Base-by-base conservation (phyloP, 2,888 invertebrate species). In the Mesochorus sp. region DNA sequence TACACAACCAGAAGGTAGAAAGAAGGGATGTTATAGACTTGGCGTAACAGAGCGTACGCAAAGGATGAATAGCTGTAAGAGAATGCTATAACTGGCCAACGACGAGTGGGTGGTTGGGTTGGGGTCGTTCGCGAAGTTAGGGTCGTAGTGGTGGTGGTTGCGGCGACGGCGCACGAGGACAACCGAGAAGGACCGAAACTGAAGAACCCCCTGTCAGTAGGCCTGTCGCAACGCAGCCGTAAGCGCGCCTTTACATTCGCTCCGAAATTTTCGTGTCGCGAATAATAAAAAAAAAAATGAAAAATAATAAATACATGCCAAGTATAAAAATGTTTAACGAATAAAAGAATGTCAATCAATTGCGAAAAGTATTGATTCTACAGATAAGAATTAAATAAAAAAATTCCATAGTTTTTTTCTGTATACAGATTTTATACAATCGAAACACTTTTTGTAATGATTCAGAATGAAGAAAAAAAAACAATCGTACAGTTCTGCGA, bases 161-260 rank as follows among this genome's bases (percentile, higher is more conserved):
- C 84, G 85, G 82, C 86, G 80, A 79, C 66, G 78, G 82, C 76
- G 83, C 84, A 82, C 87, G 86, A 86, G 80, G 74, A 67, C 74
- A 62, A 70, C 85, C 85, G 86, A 85, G 81, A 66, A 73, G 80
- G 83, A 78, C 85, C 86, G 88, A 88, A 84, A 84, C 83, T 83
- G 79, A 61, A 78, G 80, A 80, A 80, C 83, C 83, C 85, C 84
- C 83, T 75, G 85, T 87, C 88, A 88, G 88, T 88, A 87, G 86
- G 87, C 87, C 84, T 86, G 88, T 86, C 87, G 88, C 88, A 85
- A 85, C 88, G 88, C 88, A 88, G 87, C 87, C 87, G 88, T 85
- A 77, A 88, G 84, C 87, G 87, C 86, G 86, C 83, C 82, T 86
- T 84, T 61, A 61, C 57, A 44, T 42, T 59, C 57, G 70, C 31